Conservation (phyloP, 2,888 invertebrate genomes). For the Dynastes hyllus region DNA sequence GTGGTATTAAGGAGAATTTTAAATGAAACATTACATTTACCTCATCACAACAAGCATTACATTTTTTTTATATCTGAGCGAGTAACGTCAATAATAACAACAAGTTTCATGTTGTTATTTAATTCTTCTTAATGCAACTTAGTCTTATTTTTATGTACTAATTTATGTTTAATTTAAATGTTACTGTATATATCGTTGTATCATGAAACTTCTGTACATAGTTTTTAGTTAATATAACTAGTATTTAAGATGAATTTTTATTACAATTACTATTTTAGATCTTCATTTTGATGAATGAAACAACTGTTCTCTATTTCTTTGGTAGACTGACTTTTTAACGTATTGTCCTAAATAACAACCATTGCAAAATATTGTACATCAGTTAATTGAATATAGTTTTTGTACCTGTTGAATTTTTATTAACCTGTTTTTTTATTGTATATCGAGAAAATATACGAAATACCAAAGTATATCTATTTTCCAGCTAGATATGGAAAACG, state of each 20-base stretch:
- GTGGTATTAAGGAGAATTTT: conserved; percentile 16
- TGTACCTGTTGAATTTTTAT: conserved; percentile 49
- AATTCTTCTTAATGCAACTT: conserved; percentile 32
- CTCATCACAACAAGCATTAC: too few species aligned
- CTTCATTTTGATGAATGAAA: conserved; percentile 16
- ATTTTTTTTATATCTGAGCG: too few species aligned
- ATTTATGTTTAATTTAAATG: conserved; percentile 48
- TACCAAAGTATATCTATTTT: background rate
- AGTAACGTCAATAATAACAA: background rate
- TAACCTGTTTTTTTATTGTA: conserved; percentile 23
- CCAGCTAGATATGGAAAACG: too few species aligned
- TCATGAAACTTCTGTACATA: conserved; percentile 41
- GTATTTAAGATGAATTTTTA: conserved; percentile 35
- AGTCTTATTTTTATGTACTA: conserved; percentile 18
- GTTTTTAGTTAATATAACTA: conserved; percentile 35
- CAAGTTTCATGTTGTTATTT: background rate
- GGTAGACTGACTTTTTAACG: conserved; percentile 37
- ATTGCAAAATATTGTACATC: conserved; percentile 39
- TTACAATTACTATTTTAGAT: conserved; percentile 19
- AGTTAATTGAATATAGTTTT: conserved; percentile 46
- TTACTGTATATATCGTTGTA: conserved; percentile 50
- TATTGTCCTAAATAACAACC: background rate
- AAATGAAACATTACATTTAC: background rate
- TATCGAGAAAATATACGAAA: background rate
- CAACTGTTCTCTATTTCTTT: conserved; percentile 9